Evolutionary conservation across 37 sponge, comb jelly and placozoan species (phyloP).

Genomic region (Mnemiopsis leidyi): DNA sequence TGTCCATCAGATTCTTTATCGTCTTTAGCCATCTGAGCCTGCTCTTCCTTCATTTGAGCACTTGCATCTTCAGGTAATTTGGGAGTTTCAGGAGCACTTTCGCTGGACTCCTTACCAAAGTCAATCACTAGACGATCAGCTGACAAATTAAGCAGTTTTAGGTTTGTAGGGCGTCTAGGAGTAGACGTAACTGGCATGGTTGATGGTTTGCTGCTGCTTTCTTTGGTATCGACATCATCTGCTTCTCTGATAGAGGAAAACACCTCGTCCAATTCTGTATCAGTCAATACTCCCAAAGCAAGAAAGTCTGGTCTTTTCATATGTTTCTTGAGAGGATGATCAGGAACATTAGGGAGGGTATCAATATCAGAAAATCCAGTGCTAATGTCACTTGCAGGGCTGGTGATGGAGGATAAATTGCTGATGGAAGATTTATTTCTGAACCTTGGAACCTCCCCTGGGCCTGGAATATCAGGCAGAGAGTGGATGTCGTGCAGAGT

Average conservation of each 20-base stretch:
- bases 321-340: conserved; percentile 3
- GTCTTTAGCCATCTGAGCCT: not conserved
- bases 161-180: conserved; percentile 26
- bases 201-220: not conserved
- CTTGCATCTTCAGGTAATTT: not conserved
- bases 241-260: conserved; percentile 8
- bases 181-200: conserved; percentile 35
- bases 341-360: conserved; percentile 36
- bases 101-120: not conserved
- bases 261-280: conserved; percentile 14
- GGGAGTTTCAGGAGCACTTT: conserved; percentile 41
- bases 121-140: not conserved
- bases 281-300: not conserved
- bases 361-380: conserved; percentile 31
- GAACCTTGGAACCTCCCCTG: not conserved
- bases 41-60: not conserved
- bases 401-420: conserved; percentile 1
- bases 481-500: not conserved
- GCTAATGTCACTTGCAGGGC: conserved; percentile 52
- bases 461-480: conserved; percentile 1
- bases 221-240: not conserved
- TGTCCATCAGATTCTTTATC: not conserved
- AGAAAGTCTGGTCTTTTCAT: conserved; percentile 31
- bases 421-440: conserved; percentile 21
- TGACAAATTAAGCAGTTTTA: not conserved